phyloP scores from a whole-genome alignment of 2,797 vertebrate genomes.

The Anguilla megastoma region DNA sequence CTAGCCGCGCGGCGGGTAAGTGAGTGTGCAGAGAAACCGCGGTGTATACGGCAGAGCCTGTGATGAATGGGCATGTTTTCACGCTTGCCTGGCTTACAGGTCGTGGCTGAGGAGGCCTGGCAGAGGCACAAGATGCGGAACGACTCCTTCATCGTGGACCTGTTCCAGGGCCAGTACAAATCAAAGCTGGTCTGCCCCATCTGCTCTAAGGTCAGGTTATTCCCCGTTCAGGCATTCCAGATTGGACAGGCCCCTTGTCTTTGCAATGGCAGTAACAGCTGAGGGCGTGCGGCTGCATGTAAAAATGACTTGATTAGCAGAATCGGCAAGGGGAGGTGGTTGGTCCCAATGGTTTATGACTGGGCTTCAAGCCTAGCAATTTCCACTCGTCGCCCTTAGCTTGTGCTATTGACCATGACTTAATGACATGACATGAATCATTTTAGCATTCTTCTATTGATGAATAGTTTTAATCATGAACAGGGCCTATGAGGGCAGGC shows the following conservation, averaged over 20 bases:
- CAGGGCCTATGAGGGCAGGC: neutral
- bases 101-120: conserved; percentile 98
- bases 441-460: neutral
- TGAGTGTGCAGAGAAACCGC: neutral
- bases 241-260: neutral
- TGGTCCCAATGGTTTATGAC: neutral
- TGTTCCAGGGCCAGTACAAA: conserved; percentile 99
- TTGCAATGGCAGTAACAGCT: neutral
- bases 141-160: conserved; percentile 95
- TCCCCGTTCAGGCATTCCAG: neutral
- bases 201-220: conserved; percentile 86
- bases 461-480: neutral
- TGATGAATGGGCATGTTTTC: conserved; percentile 30
- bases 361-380: neutral
- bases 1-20: neutral
- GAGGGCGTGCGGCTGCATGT: neutral
- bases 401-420: neutral
- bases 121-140: conserved; percentile 98
- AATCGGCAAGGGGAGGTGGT: neutral
- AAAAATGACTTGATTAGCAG: neutral
- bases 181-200: conserved; percentile 96
- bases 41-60: neutral
- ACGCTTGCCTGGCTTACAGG: conserved; percentile 62
- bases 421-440: neutral
- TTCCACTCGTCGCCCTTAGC: neutral